Evolutionary conservation across 2,113 vertebrate genomes (phyloP).

Genomic region (Oophaga pumilio): DNA sequence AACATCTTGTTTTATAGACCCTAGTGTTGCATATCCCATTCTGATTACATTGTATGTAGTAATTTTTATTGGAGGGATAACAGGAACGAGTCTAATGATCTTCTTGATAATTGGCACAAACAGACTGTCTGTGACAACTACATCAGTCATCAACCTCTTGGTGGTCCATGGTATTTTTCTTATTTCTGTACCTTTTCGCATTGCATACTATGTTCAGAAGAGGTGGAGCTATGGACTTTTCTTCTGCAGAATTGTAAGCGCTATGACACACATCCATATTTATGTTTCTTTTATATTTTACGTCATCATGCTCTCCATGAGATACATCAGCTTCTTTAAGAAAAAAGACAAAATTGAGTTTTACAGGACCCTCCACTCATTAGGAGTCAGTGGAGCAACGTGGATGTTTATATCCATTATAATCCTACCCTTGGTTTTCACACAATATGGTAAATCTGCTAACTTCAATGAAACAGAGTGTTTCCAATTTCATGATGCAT

Average conservation of each 20-base stretch:
- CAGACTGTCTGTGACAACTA: slow-evolving; percentile 78
- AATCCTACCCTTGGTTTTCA: slow-evolving; percentile 63
- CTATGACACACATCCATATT: slow-evolving; percentile 91
- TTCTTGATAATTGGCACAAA: slow-evolving; percentile 78
- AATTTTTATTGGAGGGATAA: slow-evolving; percentile 74
- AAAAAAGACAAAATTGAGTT: slow-evolving; percentile 72
- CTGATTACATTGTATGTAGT: slow-evolving; percentile 71
- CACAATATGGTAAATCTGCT: slow-evolving; percentile 70
- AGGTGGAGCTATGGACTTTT: slow-evolving; percentile 65
- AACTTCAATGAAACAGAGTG: slow-evolving; percentile 60
- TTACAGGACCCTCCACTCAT: slow-evolving; percentile 74
- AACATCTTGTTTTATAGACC: not conserved
- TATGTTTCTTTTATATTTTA: slow-evolving; percentile 88
- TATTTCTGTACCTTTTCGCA: slow-evolving; percentile 84
- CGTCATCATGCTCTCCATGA: slow-evolving; percentile 76
- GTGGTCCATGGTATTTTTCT: slow-evolving; percentile 83
- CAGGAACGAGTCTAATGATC: slow-evolving; percentile 72
- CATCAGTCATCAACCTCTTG: slow-evolving; percentile 83
- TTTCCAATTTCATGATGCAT: slow-evolving; percentile 76
- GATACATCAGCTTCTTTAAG: slow-evolving; percentile 79
- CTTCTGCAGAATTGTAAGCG: slow-evolving; percentile 80
- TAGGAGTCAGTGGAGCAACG: slow-evolving; percentile 68
- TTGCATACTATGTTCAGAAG: slow-evolving; percentile 73
- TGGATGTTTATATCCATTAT: slow-evolving; percentile 75
- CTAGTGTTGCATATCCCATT: not conserved